Percentiles rank a stretch among this genome's conserved stretches.
Conservation (phyloP, 2,888 invertebrate species). For the Sphinx pinastri region DNA sequence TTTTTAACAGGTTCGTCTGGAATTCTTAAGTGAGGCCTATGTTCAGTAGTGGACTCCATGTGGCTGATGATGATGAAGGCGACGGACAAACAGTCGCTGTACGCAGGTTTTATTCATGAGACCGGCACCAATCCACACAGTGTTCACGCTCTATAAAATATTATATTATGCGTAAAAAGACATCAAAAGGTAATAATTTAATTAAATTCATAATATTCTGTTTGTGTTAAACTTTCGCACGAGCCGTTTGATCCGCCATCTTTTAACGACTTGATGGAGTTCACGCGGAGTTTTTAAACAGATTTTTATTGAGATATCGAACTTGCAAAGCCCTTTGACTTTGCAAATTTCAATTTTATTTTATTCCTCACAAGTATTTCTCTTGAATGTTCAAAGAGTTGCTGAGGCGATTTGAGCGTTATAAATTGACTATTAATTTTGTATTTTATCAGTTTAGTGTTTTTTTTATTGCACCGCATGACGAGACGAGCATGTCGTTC, state of each 20-base stretch:
- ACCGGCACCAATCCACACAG: too few species aligned
- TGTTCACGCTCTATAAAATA: not conserved
- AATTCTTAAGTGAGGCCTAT: too few species aligned
- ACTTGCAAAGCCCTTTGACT: conserved; percentile 26
- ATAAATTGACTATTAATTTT: conserved; percentile 3
- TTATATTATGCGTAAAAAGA: not conserved
- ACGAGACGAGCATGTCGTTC: too few species aligned
- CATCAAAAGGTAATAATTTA: conserved; percentile 7
- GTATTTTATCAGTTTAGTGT: not conserved
- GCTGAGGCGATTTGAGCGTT: not conserved
- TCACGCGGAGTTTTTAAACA: conserved; percentile 9
- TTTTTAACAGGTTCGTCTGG: too few species aligned
- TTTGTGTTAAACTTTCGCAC: conserved; percentile 19
- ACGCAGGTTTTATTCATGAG: too few species aligned
- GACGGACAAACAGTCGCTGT: too few species aligned
- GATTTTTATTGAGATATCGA: conserved; percentile 21
- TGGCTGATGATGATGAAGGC: too few species aligned
- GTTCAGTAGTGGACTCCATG: too few species aligned
- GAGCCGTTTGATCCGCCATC: not conserved
- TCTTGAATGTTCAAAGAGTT: conserved; percentile 10
- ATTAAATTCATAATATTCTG: conserved; percentile 29
- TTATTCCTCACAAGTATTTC: not conserved
- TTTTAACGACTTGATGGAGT: conserved; percentile 27
- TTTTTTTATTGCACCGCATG: too few species aligned
- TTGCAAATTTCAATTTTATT: conserved; percentile 19